These are phyloP conservation scores for Eupithecia pulchellata DNA, from an alignment of 2,888 invertebrate species.

Conservation along the genomic window DNA sequence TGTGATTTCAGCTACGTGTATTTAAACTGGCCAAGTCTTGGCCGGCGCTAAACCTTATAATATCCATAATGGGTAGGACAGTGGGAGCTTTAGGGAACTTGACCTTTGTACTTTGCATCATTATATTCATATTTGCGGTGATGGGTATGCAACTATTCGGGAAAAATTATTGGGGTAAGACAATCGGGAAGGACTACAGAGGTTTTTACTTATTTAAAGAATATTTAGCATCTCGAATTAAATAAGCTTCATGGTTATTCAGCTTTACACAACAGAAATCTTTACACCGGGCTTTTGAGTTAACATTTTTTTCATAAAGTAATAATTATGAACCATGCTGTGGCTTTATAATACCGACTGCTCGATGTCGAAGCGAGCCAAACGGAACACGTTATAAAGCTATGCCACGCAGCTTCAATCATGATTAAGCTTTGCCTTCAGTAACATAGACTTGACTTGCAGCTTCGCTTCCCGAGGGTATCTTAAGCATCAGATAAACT, in stretches of 20 bases:
- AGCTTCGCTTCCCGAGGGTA: conserved; percentile 82
- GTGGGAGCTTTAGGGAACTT: conserved; percentile 98
- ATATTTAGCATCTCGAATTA: conserved; percentile 82
- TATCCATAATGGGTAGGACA: conserved; percentile 97
- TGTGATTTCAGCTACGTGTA: conserved; percentile 92
- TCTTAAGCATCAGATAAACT: conserved; percentile 76
- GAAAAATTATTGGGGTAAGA: conserved; percentile 95
- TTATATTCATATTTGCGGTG: conserved; percentile 98
- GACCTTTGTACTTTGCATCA: conserved; percentile 97
- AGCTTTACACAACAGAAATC: conserved; percentile 83
- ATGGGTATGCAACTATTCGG: conserved; percentile 99
- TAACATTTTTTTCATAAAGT: conserved; percentile 78
- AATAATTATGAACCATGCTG: conserved; percentile 70
- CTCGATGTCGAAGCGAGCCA: conserved; percentile 62
- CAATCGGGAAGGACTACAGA: conserved; percentile 95
- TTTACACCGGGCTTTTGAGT: conserved; percentile 82
- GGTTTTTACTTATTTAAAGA: conserved; percentile 84
- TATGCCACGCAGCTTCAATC: conserved; percentile 82
- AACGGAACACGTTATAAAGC: conserved; percentile 78
- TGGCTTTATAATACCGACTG: conserved; percentile 80
- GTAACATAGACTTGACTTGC: conserved; percentile 83
- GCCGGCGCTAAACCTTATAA: conserved; percentile 97
- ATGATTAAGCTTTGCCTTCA: conserved; percentile 84
- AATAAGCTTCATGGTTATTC: conserved; percentile 79
- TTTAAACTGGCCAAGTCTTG: conserved; percentile 98